A percentile compares a stretch with the other conserved stretches of the same genome.
phyloP scores from a whole-genome alignment of 1,140 invertebrate species.

The Pogonognathellus flavescens region DNA sequence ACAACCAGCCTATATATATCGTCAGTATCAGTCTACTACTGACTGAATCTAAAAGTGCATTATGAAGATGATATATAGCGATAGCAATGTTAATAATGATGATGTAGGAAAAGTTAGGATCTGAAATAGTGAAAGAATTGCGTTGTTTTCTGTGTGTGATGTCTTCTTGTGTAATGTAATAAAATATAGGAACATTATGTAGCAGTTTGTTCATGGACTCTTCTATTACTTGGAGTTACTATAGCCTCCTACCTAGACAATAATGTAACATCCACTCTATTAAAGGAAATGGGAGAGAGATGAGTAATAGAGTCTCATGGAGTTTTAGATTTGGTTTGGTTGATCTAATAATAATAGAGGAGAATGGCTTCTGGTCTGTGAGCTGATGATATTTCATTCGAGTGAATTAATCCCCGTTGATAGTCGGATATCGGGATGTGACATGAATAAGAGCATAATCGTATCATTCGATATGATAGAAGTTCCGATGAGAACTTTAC shows the following conservation, averaged over 20 bases:
- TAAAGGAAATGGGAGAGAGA: not conserved
- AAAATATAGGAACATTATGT: not conserved
- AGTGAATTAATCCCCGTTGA: constrained; percentile 52
- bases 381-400: constrained; percentile 38
- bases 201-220: too few species aligned
- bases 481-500: constrained; percentile 37
- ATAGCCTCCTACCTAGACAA: too few species aligned
- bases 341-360: constrained; percentile 52
- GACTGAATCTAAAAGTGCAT: not conserved
- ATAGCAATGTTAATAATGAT: constrained; percentile 11
- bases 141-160: too few species aligned
- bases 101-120: not conserved
- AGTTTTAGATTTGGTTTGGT: constrained; percentile 5
- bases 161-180: not conserved
- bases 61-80: constrained; percentile 27
- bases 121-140: not conserved
- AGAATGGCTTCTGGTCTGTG: constrained; percentile 49
- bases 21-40: too few species aligned
- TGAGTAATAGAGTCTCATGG: not conserved
- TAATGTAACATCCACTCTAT: too few species aligned
- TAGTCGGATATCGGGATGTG: constrained; percentile 51
- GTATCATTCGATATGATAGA: constrained; percentile 26
- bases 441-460: constrained; percentile 52
- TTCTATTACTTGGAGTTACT: too few species aligned
- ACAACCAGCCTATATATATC: too few species aligned